A percentile compares a stretch with the other conserved stretches of the same genome.
phyloP scores from a whole-genome alignment of 2,888 invertebrate species.

The Slavum lentiscoides region DNA sequence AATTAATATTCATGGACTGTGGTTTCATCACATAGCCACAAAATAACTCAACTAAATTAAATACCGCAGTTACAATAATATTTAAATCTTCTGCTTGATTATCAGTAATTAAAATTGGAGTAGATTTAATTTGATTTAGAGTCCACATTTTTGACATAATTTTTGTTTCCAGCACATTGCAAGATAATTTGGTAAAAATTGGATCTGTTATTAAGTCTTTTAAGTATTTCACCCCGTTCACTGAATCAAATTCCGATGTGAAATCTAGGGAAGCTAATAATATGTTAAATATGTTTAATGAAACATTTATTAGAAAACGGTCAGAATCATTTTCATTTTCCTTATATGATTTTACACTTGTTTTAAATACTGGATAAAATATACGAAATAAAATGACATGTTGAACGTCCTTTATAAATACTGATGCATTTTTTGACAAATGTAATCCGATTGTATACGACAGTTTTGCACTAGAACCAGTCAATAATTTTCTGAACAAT shows the following conservation, averaged over 20 bases:
- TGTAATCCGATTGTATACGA: constrained; percentile 67
- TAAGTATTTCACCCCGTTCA: constrained; percentile 65
- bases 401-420: constrained; percentile 64
- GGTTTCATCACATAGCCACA: constrained; percentile 39
- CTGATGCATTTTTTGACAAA: constrained; percentile 65
- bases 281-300: constrained; percentile 66
- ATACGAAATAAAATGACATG: constrained; percentile 67
- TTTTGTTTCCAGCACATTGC: constrained; percentile 66
- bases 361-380: constrained; percentile 67
- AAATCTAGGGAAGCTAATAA: constrained; percentile 65
- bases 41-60: constrained; percentile 44
- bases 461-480: constrained; percentile 64
- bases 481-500: constrained; percentile 66
- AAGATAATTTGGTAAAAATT: constrained; percentile 66
- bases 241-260: constrained; percentile 66
- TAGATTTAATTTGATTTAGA: constrained; percentile 50
- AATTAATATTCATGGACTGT: constrained; percentile 25
- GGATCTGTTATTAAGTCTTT: constrained; percentile 64
- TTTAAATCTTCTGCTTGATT: constrained; percentile 51
- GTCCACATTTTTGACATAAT: constrained; percentile 54
- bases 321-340: constrained; percentile 63
- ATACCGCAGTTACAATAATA: constrained; percentile 48
- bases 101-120: constrained; percentile 48
- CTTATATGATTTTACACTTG: constrained; percentile 63
- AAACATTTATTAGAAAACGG: constrained; percentile 66